A percentile compares a stretch with the other conserved stretches of the same genome.
phyloP scores from a whole-genome alignment of 2,888 invertebrate species.

The Holacanthella duospinosa region DNA sequence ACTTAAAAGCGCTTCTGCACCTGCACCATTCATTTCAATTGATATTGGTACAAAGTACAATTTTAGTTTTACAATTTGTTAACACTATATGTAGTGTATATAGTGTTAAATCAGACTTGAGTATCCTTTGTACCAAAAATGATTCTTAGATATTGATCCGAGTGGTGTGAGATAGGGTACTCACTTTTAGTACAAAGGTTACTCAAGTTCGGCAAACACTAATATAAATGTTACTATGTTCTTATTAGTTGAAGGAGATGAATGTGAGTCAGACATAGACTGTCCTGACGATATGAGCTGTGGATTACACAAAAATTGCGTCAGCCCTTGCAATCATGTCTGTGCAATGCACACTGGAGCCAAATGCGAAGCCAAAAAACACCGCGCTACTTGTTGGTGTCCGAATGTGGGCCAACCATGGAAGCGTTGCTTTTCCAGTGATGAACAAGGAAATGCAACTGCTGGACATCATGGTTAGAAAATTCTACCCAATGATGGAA shows the following conservation, averaged over 20 bases:
- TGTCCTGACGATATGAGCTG: constrained; percentile 38
- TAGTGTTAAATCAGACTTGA: no score
- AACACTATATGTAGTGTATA: no score
- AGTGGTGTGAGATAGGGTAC: no score
- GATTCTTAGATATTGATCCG: no score
- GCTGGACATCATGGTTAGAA: constrained; percentile 27
- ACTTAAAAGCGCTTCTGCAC: no score
- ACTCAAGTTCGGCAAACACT: no score
- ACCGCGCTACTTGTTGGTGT: constrained; percentile 34
- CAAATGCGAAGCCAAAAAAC: constrained; percentile 36
- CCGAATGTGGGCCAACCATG: constrained; percentile 37
- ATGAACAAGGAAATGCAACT: constrained; percentile 32
- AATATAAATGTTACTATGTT: neutral
- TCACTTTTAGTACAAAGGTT: no score
- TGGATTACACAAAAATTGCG: constrained; percentile 34
- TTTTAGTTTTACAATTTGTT: no score
- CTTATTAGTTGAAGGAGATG: constrained; percentile 33
- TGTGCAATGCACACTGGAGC: constrained; percentile 37
- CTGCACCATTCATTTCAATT: no score
- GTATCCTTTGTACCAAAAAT: no score
- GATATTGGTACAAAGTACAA: no score
- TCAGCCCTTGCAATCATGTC: constrained; percentile 35
- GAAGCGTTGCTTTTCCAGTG: constrained; percentile 34
- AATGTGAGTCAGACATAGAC: constrained; percentile 32
- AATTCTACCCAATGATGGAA: neutral